Evolutionary conservation across 1,140 invertebrate species (phyloP), one percentile per base, ranked within the genome.

Genomic region (Batillaria attramentaria): DNA sequence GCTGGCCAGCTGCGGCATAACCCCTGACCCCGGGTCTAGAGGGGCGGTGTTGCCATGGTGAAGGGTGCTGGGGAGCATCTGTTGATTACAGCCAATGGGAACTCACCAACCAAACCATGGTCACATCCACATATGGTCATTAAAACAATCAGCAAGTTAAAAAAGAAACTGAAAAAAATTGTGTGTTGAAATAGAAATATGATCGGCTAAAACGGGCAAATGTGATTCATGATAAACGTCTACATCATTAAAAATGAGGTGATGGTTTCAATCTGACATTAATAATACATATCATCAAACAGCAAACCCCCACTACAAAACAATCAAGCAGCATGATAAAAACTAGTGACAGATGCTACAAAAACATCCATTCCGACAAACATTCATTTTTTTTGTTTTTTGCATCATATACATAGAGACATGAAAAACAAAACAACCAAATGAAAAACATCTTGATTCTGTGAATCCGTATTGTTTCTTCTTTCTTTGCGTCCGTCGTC

Each of bases 1-100:
- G 72, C 77, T 72, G 65, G 69, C 77, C 54, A 84, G 46, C 65
- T 76, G 78, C 18, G 84, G 79, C 74, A 79, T 78, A 43, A 81
- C 72, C 42, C 69, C 42, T 57, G 79, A 76, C 37, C 62, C 75
- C 42, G 78, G 80, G 72, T 81, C 76, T 60, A 78, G 60, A 31
- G 31, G 33, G 31, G 72, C 72, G 50, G 73, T 57, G 73, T 54
- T 75, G 73, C 73, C 73, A 75, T 75, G 73, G 73, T 46, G 79
- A 75, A 50, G 70, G 68, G 74, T 78, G 54, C 57, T 77, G 77
- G 79, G 79, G 42, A 69, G 74, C 70, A 50, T 72, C 82, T 66
- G 68, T 78, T 65, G 60, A 77, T 77, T 65, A 79, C 73, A 73
- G 46, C 65, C 66, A 77, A 62, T 46, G 46, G n/a, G n/a, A 72